Base-by-base conservation (phyloP, 2,888 invertebrate species). In the Eumerus sabulonum region DNA sequence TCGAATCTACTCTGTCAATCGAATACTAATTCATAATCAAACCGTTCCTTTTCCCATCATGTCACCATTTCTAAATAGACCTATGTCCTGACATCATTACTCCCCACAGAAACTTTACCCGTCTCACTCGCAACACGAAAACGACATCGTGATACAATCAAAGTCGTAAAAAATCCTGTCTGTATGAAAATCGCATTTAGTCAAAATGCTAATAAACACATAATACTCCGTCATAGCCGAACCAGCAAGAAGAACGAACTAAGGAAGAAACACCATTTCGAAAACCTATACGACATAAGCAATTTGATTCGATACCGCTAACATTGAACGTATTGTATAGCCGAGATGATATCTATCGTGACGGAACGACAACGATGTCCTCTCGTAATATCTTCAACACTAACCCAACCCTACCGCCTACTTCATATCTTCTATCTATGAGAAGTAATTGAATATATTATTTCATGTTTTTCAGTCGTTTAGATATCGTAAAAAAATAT, bases 381-480 rank as follows among this genome's bases (percentile, higher is more conserved):
- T 62, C 48, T 42, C 48, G 27, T 42, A n/a, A 40, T n/a, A 3
- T 1, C 11, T 3, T 11, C 40, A 3, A 11, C 14, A 17, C 35
- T n/a, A 2, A n/a, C 35, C 17, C 42, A 54, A n/a, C 13, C 14
- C 9, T 17, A 13, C 35, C 16, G 59, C 16, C 36, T 12, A 3
- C 44, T 12, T 51, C 16, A 12, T 27, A 44, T 13, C 45, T 17
- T 56, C 18, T 17, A 12, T 17, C 11, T 50, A 48, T 50, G 18
- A 9, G 57, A 67, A 67, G 54, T 73, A 73, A 73, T 73, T 73
- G 73, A 73, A 73, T 72, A 72, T 72, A 72, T 73, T 73, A 60
- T 73, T 66, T 73, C 73, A 54, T 73, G 66, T 73, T 73, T 66
- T 73, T 73, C 64, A 72, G 73, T 73, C 66, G 73, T 73, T 67